phyloP scores from a whole-genome alignment of 2,113 vertebrate genomes.

The Oceanodroma tethys region DNA sequence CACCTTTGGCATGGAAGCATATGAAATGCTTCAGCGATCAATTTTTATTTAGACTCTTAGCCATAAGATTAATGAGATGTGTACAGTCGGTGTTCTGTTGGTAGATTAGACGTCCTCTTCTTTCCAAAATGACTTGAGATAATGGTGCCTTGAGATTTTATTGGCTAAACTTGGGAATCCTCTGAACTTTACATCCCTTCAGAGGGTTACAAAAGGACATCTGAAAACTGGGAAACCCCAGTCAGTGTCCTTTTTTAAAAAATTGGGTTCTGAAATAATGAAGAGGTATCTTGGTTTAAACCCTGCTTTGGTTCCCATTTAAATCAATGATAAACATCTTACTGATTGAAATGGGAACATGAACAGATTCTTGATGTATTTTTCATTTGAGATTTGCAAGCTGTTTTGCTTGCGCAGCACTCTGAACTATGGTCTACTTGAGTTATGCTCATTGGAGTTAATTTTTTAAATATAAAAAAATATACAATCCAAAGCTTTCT shows the following conservation, averaged over 20 bases:
- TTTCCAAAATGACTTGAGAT: background rate
- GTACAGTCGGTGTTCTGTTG: background rate
- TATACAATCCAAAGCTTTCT: background rate
- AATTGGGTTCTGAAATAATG: background rate
- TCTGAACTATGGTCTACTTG: background rate
- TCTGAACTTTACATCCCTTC: background rate
- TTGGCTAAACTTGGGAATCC: background rate
- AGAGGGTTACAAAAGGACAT: background rate
- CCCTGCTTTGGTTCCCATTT: background rate
- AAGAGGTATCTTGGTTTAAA: background rate
- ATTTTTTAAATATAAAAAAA: background rate
- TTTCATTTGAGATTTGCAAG: background rate
- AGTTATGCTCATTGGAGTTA: background rate
- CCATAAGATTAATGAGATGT: rapidly evolving
- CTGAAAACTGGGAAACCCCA: background rate
- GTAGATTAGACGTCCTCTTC: background rate
- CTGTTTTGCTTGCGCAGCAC: background rate
- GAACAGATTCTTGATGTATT: background rate
- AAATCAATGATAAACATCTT: background rate
- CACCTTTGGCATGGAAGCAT: background rate
- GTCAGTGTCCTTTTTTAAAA: background rate
- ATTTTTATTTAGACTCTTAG: background rate
- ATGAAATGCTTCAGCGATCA: background rate
- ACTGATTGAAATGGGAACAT: background rate
- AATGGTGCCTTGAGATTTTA: background rate